A percentile compares a stretch with the other conserved stretches of the same genome.
These are phyloP conservation scores for Apis florea DNA, from an alignment of 1,140 invertebrate species.

Conservation along the genomic window DNA sequence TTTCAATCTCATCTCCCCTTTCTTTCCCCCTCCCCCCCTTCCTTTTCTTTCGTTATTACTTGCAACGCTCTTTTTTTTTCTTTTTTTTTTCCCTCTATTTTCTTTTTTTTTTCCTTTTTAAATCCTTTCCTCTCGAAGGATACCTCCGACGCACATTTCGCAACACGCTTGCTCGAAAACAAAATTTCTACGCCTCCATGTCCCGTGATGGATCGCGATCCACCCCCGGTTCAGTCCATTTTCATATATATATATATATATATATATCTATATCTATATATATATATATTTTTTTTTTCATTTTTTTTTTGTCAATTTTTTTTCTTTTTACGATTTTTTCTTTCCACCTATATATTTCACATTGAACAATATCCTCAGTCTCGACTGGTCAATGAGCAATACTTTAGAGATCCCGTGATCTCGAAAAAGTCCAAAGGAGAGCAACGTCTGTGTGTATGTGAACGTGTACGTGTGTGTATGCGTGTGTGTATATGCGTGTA, in stretches of 20 bases:
- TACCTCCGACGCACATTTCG: not conserved
- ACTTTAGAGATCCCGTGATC: slow-evolving; percentile 12
- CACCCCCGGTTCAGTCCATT: slow-evolving; percentile 4
- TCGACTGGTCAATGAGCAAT: slow-evolving; percentile 48
- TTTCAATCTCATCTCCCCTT: not conserved
- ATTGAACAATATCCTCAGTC: slow-evolving; percentile 51
- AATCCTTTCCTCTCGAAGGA: not conserved
- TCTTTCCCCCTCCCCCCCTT: too few relatives aligned
- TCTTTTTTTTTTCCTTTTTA: not conserved
- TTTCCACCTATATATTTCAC: slow-evolving; percentile 36
- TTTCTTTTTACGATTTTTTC: slow-evolving; percentile 1
- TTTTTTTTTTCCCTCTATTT: not conserved
- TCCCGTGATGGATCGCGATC: slow-evolving; percentile 2
- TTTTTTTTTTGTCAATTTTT: slow-evolving; percentile 4
- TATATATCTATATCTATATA: not conserved
- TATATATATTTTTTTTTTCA: not conserved
- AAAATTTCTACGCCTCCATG: slow-evolving; percentile 12
- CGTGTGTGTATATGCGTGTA: not conserved
- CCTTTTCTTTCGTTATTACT: not conserved
- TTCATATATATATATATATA: not conserved
- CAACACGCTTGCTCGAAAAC: not conserved
- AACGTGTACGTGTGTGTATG: not conserved
- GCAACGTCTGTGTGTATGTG: not conserved
- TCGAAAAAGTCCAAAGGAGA: slow-evolving; percentile 24
- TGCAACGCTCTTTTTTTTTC: not conserved